Conservation (phyloP, 2,888 invertebrate species). For the Acleris cristana region DNA sequence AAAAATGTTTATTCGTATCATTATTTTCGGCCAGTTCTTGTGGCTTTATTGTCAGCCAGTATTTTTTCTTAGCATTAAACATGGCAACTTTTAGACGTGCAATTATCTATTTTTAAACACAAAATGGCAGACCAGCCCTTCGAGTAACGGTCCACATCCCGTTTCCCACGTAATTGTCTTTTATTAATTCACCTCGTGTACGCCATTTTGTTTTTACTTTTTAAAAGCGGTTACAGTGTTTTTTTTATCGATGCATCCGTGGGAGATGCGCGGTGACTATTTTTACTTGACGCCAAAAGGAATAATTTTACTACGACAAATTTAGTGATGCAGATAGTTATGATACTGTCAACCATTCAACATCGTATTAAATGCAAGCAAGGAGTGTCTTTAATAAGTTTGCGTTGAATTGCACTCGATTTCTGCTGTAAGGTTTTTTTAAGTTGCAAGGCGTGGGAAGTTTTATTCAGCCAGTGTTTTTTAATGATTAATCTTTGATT, state of each 20-base stretch:
- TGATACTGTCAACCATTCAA: background rate
- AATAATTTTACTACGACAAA: constrained; percentile 15
- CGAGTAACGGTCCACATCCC: constrained; percentile 57
- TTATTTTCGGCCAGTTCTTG: constrained; percentile 2
- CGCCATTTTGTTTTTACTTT: constrained; percentile 43
- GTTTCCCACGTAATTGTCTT: constrained; percentile 58
- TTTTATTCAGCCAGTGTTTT: constrained; percentile 27
- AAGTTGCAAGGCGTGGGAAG: constrained; percentile 33
- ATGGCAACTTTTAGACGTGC: constrained; percentile 13
- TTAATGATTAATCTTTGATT: constrained; percentile 7
- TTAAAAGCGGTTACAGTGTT: constrained; percentile 31
- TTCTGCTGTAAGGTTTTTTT: constrained; percentile 28
- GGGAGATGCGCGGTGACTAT: constrained; percentile 32
- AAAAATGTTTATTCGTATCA: background rate
- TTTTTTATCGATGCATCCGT: constrained; percentile 35
- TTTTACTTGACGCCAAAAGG: constrained; percentile 34
- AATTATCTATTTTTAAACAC: constrained; percentile 38
- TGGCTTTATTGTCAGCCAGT: background rate
- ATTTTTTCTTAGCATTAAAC: constrained; percentile 6
- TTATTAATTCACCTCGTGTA: constrained; percentile 41
- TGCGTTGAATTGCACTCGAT: constrained; percentile 21
- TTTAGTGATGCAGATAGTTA: constrained; percentile 10
- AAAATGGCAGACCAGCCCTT: constrained; percentile 43
- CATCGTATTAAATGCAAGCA: background rate
- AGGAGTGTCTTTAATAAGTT: background rate